Evolutionary conservation across 2,888 invertebrate species (phyloP).

Genomic region (Dryobotodes eremita): DNA sequence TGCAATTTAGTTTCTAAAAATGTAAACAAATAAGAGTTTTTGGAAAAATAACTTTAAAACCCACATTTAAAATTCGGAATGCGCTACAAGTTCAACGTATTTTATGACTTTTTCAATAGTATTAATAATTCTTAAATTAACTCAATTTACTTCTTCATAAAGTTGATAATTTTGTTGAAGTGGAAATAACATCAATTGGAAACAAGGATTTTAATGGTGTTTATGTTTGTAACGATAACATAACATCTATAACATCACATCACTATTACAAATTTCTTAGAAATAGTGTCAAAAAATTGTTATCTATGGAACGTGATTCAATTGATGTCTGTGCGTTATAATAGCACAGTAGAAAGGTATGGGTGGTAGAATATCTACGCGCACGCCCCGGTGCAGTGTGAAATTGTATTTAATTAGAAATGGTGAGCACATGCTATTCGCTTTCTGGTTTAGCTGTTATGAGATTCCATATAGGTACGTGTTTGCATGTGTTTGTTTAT

Average conservation of each 20-base stretch:
- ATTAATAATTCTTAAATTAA: neutral
- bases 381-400: constrained; percentile 39
- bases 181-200: neutral
- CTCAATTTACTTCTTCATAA: neutral
- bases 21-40: neutral
- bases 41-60: neutral
- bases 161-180: neutral
- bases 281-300: constrained; percentile 48
- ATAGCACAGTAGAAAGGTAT: constrained; percentile 43
- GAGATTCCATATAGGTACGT: constrained; percentile 34
- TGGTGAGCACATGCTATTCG: constrained; percentile 56
- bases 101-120: neutral
- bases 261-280: constrained; percentile 13
- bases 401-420: constrained; percentile 66
- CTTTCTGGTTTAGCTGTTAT: constrained; percentile 65
- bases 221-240: neutral
- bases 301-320: constrained; percentile 40
- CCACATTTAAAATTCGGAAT: neutral
- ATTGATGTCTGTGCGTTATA: constrained; percentile 36
- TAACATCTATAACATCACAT: constrained; percentile 20
- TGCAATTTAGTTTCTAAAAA: neutral
- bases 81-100: neutral
- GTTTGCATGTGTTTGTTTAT: constrained; percentile 31
- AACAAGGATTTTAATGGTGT: neutral
- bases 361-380: constrained; percentile 29